phyloP scores from a whole-genome alignment of 2,113 vertebrate genomes.

The Charadrius vociferus region DNA sequence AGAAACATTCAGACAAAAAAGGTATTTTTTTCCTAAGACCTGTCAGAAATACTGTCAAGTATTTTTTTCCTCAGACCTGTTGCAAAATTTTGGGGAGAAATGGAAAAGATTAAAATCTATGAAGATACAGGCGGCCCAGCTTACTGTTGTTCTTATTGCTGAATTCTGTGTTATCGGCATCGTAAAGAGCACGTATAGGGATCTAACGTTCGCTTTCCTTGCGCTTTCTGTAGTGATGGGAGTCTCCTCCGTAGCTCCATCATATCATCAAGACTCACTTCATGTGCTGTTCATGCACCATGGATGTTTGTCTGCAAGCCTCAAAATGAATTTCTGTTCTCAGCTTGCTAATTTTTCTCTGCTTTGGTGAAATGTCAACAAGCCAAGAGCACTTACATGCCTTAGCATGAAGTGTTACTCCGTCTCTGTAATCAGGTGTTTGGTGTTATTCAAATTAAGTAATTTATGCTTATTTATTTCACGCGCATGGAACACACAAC shows the following conservation, averaged over 20 bases:
- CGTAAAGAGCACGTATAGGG: background rate
- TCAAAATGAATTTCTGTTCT: background rate
- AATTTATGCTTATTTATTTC: constrained; percentile 58
- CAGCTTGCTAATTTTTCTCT: constrained; percentile 11
- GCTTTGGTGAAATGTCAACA: background rate
- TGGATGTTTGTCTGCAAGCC: background rate
- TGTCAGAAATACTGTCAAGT: background rate
- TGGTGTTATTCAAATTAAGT: constrained; percentile 34
- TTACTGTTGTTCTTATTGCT: background rate
- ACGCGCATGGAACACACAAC: background rate
- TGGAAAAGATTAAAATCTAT: background rate
- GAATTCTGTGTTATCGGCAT: background rate
- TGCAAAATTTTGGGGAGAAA: background rate
- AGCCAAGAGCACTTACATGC: background rate
- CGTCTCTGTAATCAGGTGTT: constrained; percentile 41
- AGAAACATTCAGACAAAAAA: background rate
- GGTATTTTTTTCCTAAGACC: accelerated
- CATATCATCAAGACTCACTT: background rate
- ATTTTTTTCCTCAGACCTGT: background rate
- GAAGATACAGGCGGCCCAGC: background rate
- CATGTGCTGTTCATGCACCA: background rate
- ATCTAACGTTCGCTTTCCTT: background rate
- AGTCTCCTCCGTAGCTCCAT: background rate
- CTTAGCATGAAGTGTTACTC: constrained; percentile 6
- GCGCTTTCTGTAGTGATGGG: background rate